Evolutionary conservation across 2,797 vertebrate genomes (phyloP), one percentile per base, ranked within the genome.

Genomic region (Gymnoscopelus microlampas): DNA sequence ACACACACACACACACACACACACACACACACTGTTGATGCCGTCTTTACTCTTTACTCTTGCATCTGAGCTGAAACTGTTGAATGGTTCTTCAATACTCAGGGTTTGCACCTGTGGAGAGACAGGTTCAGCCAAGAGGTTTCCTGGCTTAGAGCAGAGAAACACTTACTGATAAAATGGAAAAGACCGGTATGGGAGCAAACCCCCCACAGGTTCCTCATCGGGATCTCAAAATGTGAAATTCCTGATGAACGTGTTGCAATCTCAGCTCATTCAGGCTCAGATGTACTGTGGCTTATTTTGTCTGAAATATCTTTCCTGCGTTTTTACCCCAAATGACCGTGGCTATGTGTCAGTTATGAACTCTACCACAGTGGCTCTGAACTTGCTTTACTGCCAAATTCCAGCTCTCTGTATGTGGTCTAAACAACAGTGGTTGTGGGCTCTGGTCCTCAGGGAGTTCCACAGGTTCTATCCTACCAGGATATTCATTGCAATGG

Each of bases 101-200:
- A 44, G 39, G 39, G 39, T 44, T 44, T 68, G 26, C 83, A 85
- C 79, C 83, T 85, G 82, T 63, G 74, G 57, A 65, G 70, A 59
- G 66, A 51, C 5, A 68, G 64, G 61, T 53, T 69, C 60, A 62
- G 83, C 81, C 79, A 85, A 77, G 64, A 65, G 62, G 68, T 80
- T 83, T 81, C 70, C 72, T 79, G 76, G 53, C 71, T 70, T 74
- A 51, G 57, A 67, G 68, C 61, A 60, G 73, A 76, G 72, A 69
- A 71, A 67, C 64, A 51, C 78, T 79, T 53, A 49, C 3, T 69
- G 66, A 82, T 82, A 74, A 76, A 78, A 61, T 78, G 2, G 8
- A 76, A 83, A 81, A 66, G 7, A 72, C 4, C 24, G n/a, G 2
- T 66, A 10, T 49, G 54, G 23, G 56, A 61, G n/a, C 74, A 84